Percentiles rank a stretch among this genome's conserved stretches.
These are phyloP conservation scores for Tanypteryx hageni DNA, from an alignment of 2,888 invertebrate genomes.

Conservation along the genomic window DNA sequence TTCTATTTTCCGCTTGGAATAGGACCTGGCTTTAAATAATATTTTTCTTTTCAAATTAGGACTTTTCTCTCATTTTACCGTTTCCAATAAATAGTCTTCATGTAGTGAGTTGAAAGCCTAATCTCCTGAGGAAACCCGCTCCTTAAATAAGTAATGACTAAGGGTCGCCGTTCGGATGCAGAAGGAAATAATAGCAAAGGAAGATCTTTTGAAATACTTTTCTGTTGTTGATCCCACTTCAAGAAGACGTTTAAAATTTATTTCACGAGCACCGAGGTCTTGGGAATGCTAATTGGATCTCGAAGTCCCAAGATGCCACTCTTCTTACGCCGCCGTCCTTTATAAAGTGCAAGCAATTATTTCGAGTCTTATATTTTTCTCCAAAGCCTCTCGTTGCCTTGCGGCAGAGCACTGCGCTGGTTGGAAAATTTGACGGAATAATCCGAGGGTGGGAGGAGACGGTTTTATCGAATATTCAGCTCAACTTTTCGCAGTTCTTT, in stretches of 20 bases:
- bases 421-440: neutral
- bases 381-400: neutral
- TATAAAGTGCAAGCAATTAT: constrained; percentile 49
- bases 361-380: constrained; percentile 15
- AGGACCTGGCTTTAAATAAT: too few species aligned
- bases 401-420: neutral
- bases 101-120: neutral
- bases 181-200: neutral
- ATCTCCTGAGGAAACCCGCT: neutral
- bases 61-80: neutral
- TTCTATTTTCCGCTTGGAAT: too few species aligned
- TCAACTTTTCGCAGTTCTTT: too few species aligned
- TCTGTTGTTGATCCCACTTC: constrained; percentile 20
- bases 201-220: constrained; percentile 36
- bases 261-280: constrained; percentile 39
- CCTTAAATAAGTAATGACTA: constrained; percentile 41
- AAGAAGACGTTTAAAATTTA: constrained; percentile 46
- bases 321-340: neutral
- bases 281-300: constrained; percentile 58
- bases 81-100: neutral
- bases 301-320: constrained; percentile 46
- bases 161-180: neutral
- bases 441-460: neutral
- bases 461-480: neutral
- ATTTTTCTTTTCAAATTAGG: too few species aligned